Conservation (phyloP, 1,140 invertebrate genomes). For the Drosophila varians region DNA sequence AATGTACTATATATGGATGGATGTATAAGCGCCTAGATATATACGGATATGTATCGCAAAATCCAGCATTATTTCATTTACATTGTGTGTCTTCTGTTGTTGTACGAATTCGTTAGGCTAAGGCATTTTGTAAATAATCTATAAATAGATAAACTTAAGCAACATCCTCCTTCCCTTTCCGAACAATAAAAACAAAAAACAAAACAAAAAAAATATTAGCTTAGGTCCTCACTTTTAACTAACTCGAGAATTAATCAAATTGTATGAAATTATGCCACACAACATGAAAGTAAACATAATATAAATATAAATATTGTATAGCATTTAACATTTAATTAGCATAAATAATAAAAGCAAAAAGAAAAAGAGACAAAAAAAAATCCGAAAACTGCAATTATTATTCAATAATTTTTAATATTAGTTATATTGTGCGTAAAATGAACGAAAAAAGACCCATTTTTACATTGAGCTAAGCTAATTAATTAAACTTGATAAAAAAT, state of each 20-base stretch:
- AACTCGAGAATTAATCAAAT: conserved; percentile 81
- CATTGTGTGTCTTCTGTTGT: conserved; percentile 71
- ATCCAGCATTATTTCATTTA: conserved; percentile 46
- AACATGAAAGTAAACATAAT: conserved; percentile 52
- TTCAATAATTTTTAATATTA: conserved; percentile 82
- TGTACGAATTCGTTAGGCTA: conserved; percentile 73
- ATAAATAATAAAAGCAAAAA: conserved; percentile 64
- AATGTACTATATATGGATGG: background rate
- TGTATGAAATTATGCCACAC: conserved; percentile 74
- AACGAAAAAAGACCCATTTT: conserved; percentile 58
- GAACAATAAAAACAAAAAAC: conserved; percentile 13
- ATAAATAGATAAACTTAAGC: conserved; percentile 67
- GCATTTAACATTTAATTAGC: conserved; percentile 79
- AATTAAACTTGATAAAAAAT: conserved; percentile 73
- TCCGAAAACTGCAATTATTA: conserved; percentile 76
- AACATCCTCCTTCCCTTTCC: conserved; percentile 6
- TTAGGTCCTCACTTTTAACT: conserved; percentile 57
- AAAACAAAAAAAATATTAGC: conserved; percentile 6
- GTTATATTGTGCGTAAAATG: conserved; percentile 68
- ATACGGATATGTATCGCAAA: conserved; percentile 26
- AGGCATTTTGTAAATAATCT: conserved; percentile 74
- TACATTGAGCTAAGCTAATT: conserved; percentile 82
- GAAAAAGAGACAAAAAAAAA: conserved; percentile 36
- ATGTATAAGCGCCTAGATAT: conserved; percentile 20
- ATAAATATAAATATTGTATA: conserved; percentile 69